Evolutionary conservation across 2,113 vertebrate species (phyloP), one percentile per base, ranked within the genome.

Genomic region (Oostethus manadensis): DNA sequence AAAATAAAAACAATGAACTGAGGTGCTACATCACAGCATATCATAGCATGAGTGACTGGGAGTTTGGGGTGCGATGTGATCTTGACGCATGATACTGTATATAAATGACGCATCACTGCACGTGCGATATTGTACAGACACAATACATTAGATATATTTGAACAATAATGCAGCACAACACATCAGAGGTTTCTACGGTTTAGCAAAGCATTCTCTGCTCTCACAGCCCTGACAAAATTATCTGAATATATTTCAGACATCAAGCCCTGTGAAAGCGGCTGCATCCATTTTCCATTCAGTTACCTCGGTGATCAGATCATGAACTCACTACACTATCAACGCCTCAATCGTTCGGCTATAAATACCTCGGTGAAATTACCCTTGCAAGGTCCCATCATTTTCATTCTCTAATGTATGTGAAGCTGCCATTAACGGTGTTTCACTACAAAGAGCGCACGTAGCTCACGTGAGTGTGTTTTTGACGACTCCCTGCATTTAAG

Each of bases 361-460:
- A 88, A 89, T 87, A 87, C 71, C 60, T 64, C 44, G 9, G 60
- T 85, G 68, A 83, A 80, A 84, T 84, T 70, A 81, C 79, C 76
- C 73, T 58, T 54, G 76, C 69, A 74, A 68, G 51, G 67, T 59
- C 73, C 53, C 48, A 78, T 78, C 77, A 78, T 83, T 80, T 77
- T 62, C 68, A 78, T 84, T 66, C 66, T 79, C 83, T 89, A 84
- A 88, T 87, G 84, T 83, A 86, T 67, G 61, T 82, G 84, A 87
- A 88, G 80, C 81, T 57, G 68, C 64, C 70, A 66, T 79, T 88
- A 89, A 89, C 88, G 83, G 83, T 76, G 73, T 75, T 79, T 66
- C 74, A 88, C 86, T 83, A 81, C 82, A 84, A 78, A 82, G 62
- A 79, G 82, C 68, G 76, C 7, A 47, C 51, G 15, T 68, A 60